Evolutionary conservation across 2,888 invertebrate genomes (phyloP).

Genomic region (Alviniconcha strummeri): DNA sequence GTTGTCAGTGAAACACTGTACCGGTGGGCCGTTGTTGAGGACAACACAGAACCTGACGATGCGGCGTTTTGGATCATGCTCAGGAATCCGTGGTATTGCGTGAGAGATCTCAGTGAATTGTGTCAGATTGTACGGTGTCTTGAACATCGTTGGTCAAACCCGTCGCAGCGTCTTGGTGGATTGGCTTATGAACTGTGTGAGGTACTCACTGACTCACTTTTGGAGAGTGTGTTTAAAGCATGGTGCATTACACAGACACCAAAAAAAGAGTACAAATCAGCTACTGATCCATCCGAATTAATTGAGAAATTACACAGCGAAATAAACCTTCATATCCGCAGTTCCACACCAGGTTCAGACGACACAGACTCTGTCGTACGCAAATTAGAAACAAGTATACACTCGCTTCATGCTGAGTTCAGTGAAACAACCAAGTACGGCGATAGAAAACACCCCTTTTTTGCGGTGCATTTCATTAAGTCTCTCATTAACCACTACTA

Average conservation of each 20-base stretch:
- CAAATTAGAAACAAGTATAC: neutral
- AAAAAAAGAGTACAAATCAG: neutral
- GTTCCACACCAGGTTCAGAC: neutral
- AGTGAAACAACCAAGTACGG: too few relatives aligned
- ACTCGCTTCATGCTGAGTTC: neutral
- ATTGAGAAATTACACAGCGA: neutral
- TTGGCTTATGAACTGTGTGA: neutral
- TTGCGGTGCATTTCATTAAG: too few relatives aligned
- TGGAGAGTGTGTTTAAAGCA: too few relatives aligned
- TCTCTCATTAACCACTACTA: conserved; percentile 11
- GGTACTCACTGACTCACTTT: neutral
- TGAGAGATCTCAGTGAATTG: neutral
- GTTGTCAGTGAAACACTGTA: neutral
- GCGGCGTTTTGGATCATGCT: too few relatives aligned
- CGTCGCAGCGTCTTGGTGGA: neutral
- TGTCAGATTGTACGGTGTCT: neutral
- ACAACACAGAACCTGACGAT: neutral
- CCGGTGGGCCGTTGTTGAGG: neutral
- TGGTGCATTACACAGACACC: neutral
- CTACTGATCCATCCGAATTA: too few relatives aligned
- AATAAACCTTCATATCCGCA: neutral
- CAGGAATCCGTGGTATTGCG: too few relatives aligned
- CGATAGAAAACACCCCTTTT: too few relatives aligned
- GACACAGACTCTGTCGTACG: neutral
- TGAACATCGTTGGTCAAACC: neutral